A percentile compares a stretch with the other conserved stretches of the same genome.
These are phyloP conservation scores for Acropora yongei DNA, from an alignment of 64 coral and sea anemone genomes.

Conservation along the genomic window DNA sequence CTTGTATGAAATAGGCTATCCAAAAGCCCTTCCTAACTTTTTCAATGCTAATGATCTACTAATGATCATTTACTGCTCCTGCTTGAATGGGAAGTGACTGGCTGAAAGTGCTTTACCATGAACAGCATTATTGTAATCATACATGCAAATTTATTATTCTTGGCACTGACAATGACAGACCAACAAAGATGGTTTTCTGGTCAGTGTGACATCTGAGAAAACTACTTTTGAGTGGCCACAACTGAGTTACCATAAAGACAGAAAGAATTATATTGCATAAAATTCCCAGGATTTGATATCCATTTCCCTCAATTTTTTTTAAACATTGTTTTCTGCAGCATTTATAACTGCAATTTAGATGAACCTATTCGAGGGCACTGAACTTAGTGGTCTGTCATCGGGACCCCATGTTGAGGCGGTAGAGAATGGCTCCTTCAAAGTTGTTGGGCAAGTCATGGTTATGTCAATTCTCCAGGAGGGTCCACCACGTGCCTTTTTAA, in stretches of 20 bases:
- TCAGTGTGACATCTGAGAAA: conserved; percentile 10
- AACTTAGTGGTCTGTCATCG: conserved; percentile 44
- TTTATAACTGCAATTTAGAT: conserved; percentile 6
- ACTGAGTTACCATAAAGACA: conserved; percentile 18
- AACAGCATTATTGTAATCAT: conserved; percentile 34
- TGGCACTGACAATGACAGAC: conserved; percentile 19
- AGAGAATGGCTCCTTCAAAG: conserved; percentile 68
- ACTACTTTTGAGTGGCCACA: not conserved
- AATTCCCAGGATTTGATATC: not conserved
- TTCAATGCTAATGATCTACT: not conserved
- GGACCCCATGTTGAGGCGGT: conserved; percentile 65
- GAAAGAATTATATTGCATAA: conserved; percentile 24
- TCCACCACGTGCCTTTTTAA: conserved; percentile 49
- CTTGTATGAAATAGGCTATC: not conserved
- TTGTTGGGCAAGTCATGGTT: conserved; percentile 32
- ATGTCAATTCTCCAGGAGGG: conserved; percentile 41
- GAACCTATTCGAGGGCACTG: conserved; percentile 48
- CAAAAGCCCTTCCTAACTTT: not conserved
- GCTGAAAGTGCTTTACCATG: conserved; percentile 6
- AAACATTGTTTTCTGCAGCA: conserved; percentile 11
- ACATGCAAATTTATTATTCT: conserved; percentile 12
- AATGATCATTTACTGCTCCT: not conserved
- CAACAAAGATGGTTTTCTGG: conserved; percentile 4
- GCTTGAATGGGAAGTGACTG: conserved; percentile 15
- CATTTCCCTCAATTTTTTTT: not conserved